Percentiles rank a stretch among this genome's conserved stretches.
These are phyloP conservation scores for Masnerella sp. DNA, from an alignment of 2,888 invertebrate species.

Conservation along the genomic window DNA sequence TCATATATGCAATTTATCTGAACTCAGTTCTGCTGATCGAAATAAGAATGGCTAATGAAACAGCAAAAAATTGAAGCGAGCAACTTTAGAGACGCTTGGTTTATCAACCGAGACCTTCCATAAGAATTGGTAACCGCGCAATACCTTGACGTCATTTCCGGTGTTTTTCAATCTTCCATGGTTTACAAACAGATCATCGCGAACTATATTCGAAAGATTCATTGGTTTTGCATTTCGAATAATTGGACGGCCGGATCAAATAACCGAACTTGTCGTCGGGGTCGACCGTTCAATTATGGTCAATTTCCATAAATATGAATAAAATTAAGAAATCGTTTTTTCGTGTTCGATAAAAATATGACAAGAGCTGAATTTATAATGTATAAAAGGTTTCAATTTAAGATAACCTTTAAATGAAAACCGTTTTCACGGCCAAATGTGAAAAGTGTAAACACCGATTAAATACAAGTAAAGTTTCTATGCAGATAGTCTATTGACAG, in stretches of 20 bases:
- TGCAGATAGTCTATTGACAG: constrained; percentile 38
- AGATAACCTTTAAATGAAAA: too few relatives aligned
- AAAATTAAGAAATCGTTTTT: too few relatives aligned
- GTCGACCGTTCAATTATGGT: too few relatives aligned
- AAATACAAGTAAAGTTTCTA: constrained; percentile 17
- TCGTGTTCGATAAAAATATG: too few relatives aligned
- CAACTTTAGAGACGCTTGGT: constrained; percentile 71
- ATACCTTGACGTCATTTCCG: constrained; percentile 74
- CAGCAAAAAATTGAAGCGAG: constrained; percentile 62
- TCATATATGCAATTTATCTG: constrained; percentile 6
- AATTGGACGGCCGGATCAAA: too few relatives aligned
- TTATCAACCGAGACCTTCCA: constrained; percentile 73
- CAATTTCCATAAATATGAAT: too few relatives aligned
- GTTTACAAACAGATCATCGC: constrained; percentile 23
- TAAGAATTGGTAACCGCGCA: constrained; percentile 70
- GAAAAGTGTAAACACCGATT: too few relatives aligned
- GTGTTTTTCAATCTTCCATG: constrained; percentile 55
- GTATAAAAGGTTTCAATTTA: too few relatives aligned
- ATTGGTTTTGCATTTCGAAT: too few relatives aligned
- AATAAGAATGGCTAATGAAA: constrained; percentile 58
- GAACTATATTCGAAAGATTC: too few relatives aligned
- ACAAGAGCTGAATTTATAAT: too few relatives aligned
- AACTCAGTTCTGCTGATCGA: constrained; percentile 33
- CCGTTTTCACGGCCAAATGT: neutral
- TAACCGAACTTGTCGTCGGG: too few relatives aligned